These are phyloP conservation scores for Dendrophyllia cribrosa DNA, from an alignment of 64 coral and sea anemone species.

Conservation along the genomic window DNA sequence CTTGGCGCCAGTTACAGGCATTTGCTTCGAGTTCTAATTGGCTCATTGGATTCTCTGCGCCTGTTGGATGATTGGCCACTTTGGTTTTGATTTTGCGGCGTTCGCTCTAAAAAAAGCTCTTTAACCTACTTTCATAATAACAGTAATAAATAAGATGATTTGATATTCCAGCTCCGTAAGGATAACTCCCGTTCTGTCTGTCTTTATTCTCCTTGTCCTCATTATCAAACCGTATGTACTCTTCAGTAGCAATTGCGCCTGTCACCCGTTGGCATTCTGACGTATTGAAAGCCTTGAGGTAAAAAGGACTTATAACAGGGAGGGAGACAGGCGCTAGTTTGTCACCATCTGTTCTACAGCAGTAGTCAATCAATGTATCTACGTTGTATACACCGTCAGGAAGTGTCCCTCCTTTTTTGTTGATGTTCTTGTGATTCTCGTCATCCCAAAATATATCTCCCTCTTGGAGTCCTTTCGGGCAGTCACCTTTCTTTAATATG, in stretches of 20 bases:
- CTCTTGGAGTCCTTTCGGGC: constrained; percentile 18
- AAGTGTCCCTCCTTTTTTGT: constrained; percentile 14
- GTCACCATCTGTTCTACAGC: constrained; percentile 48
- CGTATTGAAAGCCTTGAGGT: constrained; percentile 7
- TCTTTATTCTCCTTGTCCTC: constrained; percentile 19
- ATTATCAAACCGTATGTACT: constrained; percentile 58
- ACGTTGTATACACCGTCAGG: constrained; percentile 17
- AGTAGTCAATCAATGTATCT: constrained; percentile 27
- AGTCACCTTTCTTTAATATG: constrained; percentile 16
- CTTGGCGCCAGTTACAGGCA: no score
- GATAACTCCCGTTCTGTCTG: not conserved
- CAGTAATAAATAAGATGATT: constrained; percentile 12
- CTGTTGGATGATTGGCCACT: no score
- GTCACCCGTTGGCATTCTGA: constrained; percentile 29
- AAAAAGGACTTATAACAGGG: constrained; percentile 34
- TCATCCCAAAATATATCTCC: constrained; percentile 43
- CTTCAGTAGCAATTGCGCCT: constrained; percentile 39
- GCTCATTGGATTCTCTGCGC: no score
- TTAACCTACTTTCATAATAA: constrained; percentile 38
- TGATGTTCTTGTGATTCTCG: not conserved
- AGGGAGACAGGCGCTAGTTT: constrained; percentile 11
- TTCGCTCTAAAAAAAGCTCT: not conserved
- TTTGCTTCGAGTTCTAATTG: no score
- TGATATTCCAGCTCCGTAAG: not conserved
- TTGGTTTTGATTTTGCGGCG: no score